Percentiles rank a stretch among this genome's conserved stretches.
Conservation (phyloP, 2,797 vertebrate genomes). For the Cirrhinus mrigala region DNA sequence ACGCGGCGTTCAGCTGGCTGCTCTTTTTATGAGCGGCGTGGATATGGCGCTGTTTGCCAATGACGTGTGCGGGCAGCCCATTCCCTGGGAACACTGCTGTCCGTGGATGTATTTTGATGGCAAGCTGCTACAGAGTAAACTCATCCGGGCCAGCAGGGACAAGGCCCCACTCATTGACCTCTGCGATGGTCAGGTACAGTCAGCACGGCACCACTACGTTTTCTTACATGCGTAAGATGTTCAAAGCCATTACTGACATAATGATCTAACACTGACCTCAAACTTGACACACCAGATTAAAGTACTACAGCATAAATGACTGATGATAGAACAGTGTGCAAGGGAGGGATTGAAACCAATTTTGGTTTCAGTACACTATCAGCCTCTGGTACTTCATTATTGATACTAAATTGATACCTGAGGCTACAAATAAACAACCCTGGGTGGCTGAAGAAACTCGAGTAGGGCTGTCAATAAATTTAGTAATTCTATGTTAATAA, state of each 20-base stretch:
- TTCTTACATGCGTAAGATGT: not conserved
- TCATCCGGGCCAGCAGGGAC: conserved; percentile 90
- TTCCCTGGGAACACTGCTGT: conserved; percentile 97
- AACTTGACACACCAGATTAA: not conserved
- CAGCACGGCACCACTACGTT: not conserved
- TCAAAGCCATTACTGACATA: not conserved
- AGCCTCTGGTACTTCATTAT: not conserved
- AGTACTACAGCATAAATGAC: not conserved
- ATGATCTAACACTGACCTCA: not conserved
- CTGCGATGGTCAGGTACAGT: conserved; percentile 96
- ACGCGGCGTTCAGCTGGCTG: conserved; percentile 91
- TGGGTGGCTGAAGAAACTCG: not conserved
- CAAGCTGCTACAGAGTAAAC: conserved; percentile 95
- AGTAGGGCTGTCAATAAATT: not conserved
- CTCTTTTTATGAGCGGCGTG: conserved; percentile 95
- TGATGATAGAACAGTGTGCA: not conserved
- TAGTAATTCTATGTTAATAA: not conserved
- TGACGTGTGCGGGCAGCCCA: conserved; percentile 91
- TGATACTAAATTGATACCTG: not conserved
- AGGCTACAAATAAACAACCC: not conserved
- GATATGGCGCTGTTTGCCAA: conserved; percentile 97
- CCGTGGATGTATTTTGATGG: conserved; percentile 99
- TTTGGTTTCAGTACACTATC: not conserved
- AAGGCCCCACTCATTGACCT: conserved; percentile 95
- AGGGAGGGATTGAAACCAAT: not conserved